Base-by-base conservation (phyloP, 2,113 vertebrate species). In the Alligator sinensis region DNA sequence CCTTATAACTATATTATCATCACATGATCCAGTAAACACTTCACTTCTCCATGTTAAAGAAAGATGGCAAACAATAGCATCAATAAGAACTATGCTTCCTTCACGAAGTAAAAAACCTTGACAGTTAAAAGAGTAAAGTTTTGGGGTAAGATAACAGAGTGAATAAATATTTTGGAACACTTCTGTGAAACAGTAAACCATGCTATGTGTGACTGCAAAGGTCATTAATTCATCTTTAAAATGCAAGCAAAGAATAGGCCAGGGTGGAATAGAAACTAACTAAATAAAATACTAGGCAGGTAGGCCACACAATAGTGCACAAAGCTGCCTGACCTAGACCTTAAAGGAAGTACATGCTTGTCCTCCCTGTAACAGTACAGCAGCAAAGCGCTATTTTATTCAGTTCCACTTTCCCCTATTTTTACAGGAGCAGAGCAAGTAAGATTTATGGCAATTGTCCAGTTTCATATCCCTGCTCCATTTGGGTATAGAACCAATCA, bases 141-240 rank as follows among this genome's bases (percentile, higher is more conserved):
- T 77, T 86, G 85, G 58, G 22, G 27, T 58, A 63, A 88, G 13
- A 21, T 28, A 34, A 13, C 2, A 84, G 2, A 9, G 5, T 80
- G 25, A 62, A 61, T 91, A 92, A 76, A 2, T 28, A 9, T 83
- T 61, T 24, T 25, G 10, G 5, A 93, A 54, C 27, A 82, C 0
- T 5, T 11, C 16, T 0, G 0, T 4, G 66, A 88, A 54, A 15
- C 22, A 79, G 76, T 5, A 3, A 84, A 84, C n/a, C 13, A 27
- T 25, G 64, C 15, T 18, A 88, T 27, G 1, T 82, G 62, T 17
- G 62, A 74, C 18, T 19, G n/a, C 28, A 2, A 68, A 62, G 24
- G 21, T 57, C 18, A 70, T 30, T 70, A 28, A 21, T 68, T 68
- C 76, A 21, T 82, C 92, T 91, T 91, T 27, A 82, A 61, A 62